Percentiles rank a stretch among this genome's conserved stretches.
These are phyloP conservation scores for Ectemnius cavifrons DNA, from an alignment of 2,888 invertebrate species.

Conservation along the genomic window DNA sequence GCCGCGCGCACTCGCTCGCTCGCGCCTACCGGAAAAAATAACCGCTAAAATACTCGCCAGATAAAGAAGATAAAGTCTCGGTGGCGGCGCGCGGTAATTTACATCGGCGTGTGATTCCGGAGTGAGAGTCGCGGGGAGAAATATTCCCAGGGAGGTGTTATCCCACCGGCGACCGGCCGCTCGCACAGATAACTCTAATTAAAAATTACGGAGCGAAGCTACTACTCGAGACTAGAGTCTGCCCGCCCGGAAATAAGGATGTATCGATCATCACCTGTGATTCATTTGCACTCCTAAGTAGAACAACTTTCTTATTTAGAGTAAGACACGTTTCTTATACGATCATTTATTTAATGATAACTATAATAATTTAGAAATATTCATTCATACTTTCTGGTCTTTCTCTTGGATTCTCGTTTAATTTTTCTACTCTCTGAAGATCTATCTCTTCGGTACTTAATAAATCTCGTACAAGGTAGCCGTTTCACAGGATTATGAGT, in stretches of 20 bases:
- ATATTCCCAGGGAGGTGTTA: slow-evolving; percentile 70
- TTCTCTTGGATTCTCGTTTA: slow-evolving; percentile 9
- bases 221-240: neutral
- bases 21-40: slow-evolving; percentile 73
- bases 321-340: no score
- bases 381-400: neutral
- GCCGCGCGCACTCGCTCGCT: slow-evolving; percentile 27
- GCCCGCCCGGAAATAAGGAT: slow-evolving; percentile 42
- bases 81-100: slow-evolving; percentile 74
- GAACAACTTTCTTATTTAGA: no score
- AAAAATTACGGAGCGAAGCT: slow-evolving; percentile 66
- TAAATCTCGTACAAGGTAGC: no score
- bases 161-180: slow-evolving; percentile 35
- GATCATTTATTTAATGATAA: no score
- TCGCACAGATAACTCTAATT: slow-evolving; percentile 77
- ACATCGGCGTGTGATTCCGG: slow-evolving; percentile 76
- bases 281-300: slow-evolving; percentile 17
- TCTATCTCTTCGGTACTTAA: no score
- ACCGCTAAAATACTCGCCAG: slow-evolving; percentile 76
- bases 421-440: no score
- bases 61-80: slow-evolving; percentile 77
- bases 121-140: slow-evolving; percentile 70
- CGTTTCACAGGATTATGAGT: no score
- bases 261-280: slow-evolving; percentile 47
- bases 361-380: no score